Evolutionary conservation across 2,797 vertebrate species (phyloP), one percentile per base, ranked within the genome.

Genomic region (Crenichthys baileyi): DNA sequence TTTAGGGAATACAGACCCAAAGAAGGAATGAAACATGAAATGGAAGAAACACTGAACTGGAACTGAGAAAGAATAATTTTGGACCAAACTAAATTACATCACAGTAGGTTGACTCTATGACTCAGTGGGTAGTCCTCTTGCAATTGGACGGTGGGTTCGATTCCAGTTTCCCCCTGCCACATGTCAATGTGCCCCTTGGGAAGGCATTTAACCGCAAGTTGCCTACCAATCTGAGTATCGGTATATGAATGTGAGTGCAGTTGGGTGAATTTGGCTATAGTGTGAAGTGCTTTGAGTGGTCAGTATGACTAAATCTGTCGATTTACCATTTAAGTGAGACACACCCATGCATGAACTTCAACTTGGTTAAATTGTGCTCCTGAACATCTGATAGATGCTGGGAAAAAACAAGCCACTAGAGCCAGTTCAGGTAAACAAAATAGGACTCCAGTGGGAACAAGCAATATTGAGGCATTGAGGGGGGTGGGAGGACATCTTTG

Each of bases 341-440:
- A 80, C 78, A 50, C 77, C 83, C 74, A 88, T 44, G 48, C 29
- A 2, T 36, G 80, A 81, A 85, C 81, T 85, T 92, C 90, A 92
- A 93, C 91, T 83, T 90, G 91, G 92, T 91, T 92, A 93, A 95
- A 94, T 90, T 85, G 87, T 74, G 81, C 85, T 89, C 79, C 87
- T 91, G 75, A 89, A 88, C 87, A 79, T 81, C 81, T 81, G 84
- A 90, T 87, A 50, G 83, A 87, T 89, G 76, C 85, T 78, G 80
- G 72, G 82, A 77, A 67, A 93, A 95, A 94, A 94, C 90, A 95
- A 91, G 82, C 93, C 91, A 95, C 95, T 94, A 95, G 91, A 95
- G 92, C 90, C n/a, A 68, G 88, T 90, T 91, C 90, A 91, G 90
- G 93, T 94, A 95, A 95, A 95, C 94, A 95, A 93, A 95, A 94